Percentiles rank a stretch among this genome's conserved stretches.
Evolutionary conservation across 2,888 invertebrate species (phyloP).

Genomic region (Eristalinus sepulchralis): DNA sequence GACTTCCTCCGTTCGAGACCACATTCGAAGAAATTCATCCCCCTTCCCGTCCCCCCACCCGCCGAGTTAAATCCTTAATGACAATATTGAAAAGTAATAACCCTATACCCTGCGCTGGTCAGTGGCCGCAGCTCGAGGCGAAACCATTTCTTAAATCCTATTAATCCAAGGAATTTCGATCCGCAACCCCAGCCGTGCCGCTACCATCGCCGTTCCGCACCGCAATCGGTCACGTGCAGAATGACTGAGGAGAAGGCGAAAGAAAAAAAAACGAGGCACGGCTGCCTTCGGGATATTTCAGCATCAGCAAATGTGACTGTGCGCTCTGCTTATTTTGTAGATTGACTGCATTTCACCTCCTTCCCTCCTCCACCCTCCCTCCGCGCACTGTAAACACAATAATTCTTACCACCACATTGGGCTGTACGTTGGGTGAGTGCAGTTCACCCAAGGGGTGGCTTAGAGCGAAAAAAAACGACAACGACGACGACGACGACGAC

Average conservation of each 20-base stretch:
- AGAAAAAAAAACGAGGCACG: constrained; percentile 12
- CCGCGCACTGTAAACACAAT: constrained; percentile 63
- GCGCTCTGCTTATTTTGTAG: constrained; percentile 70
- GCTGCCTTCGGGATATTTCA: constrained; percentile 69
- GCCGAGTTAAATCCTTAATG: constrained; percentile 77
- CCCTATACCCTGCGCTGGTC: constrained; percentile 73
- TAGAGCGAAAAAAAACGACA: constrained; percentile 21
- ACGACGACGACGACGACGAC: background rate
- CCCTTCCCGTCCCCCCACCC: background rate
- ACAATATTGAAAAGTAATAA: constrained; percentile 81
- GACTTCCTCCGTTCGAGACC: background rate
- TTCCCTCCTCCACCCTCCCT: constrained; percentile 2
- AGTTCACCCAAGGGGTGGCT: constrained; percentile 37
- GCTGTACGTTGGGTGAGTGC: constrained; percentile 40
- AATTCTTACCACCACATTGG: constrained; percentile 62
- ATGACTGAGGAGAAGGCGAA: constrained; percentile 61
- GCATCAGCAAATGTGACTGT: constrained; percentile 70
- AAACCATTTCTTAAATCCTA: constrained; percentile 73
- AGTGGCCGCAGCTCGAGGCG: constrained; percentile 45
- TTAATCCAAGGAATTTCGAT: constrained; percentile 72
- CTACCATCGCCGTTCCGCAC: constrained; percentile 47
- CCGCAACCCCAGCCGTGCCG: constrained; percentile 48
- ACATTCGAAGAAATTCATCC: background rate
- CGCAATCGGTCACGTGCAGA: constrained; percentile 73
- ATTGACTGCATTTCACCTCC: constrained; percentile 64